Evolutionary conservation across 2,888 invertebrate species (phyloP), one percentile per base, ranked within the genome.

Genomic region (Lymantria dispar): DNA sequence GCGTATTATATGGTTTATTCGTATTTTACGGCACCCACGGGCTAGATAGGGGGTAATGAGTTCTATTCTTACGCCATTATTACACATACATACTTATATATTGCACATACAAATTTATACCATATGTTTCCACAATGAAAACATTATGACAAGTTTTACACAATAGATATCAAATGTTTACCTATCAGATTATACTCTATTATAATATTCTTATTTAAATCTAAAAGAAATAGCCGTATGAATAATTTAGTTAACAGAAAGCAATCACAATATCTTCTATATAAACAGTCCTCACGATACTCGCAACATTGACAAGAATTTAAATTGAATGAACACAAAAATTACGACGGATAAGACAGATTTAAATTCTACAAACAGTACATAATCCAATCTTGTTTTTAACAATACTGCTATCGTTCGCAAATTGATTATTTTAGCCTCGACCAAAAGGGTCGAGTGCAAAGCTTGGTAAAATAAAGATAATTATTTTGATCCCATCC

Each of bases 401-500:
- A 66, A 49, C 47, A 47, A 70, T 67, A 65, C 62, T 61, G 74
- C 2, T 76, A 78, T 74, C 74, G 72, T 68, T 70, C 60, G 77
- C 76, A 85, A 88, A 89, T 88, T 88, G 82, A 88, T 87, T 85
- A 87, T 83, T 83, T 76, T 74, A 73, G 61, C 70, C 73, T 65
- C 58, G 68, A 70, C 68, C 65, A 72, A 67, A 80, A 81, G 79
- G 80, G 80, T 79, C 69, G 70, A 72, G 73, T 73, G 79, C 68
- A 74, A 66, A 74, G 79, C 78, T 68, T 78, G 76, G 80, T 80
- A 84, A 83, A 73, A 69, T 68, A 69, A 74, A 86, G 85, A 87
- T 88, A 87, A 88, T 88, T 87, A 83, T 87, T 87, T 83, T 78
- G 81, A 84, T 87, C 80, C 77, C 74, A 65, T 70, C 69, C 64